Conservation (phyloP, 2,113 vertebrate genomes). For the Sylvietta virens region DNA sequence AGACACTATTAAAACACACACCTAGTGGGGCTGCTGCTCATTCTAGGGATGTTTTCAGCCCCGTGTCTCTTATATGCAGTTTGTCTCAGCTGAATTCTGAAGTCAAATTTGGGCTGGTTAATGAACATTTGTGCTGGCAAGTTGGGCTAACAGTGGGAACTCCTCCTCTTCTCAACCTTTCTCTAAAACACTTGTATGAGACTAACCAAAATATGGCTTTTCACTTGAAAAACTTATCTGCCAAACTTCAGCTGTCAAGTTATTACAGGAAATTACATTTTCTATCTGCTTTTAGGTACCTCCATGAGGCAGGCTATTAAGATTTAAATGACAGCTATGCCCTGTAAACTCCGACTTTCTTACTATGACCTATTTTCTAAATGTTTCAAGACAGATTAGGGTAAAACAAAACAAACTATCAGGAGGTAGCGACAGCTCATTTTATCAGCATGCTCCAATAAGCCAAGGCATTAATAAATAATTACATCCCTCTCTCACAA, state of each 20-base stretch:
- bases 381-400: background rate
- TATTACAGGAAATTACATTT: background rate
- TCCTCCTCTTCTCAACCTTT: background rate
- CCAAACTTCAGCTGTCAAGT: background rate
- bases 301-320: background rate
- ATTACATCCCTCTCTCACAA: background rate
- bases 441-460: slow-evolving; percentile 9
- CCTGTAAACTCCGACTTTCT: background rate
- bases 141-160: background rate
- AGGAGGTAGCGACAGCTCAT: background rate
- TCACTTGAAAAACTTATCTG: background rate
- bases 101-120: background rate
- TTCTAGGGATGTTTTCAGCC: background rate
- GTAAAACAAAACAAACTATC: slow-evolving; percentile 18
- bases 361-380: background rate
- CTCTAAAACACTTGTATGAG: background rate
- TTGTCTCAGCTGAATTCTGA: background rate
- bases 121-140: background rate
- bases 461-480: slow-evolving; percentile 41
- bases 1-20: background rate
- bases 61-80: background rate
- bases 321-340: background rate
- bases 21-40: background rate
- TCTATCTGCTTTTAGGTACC: background rate
- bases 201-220: background rate